These are phyloP conservation scores for Polymixis lichenea DNA, from an alignment of 2,888 invertebrate genomes.

Conservation along the genomic window DNA sequence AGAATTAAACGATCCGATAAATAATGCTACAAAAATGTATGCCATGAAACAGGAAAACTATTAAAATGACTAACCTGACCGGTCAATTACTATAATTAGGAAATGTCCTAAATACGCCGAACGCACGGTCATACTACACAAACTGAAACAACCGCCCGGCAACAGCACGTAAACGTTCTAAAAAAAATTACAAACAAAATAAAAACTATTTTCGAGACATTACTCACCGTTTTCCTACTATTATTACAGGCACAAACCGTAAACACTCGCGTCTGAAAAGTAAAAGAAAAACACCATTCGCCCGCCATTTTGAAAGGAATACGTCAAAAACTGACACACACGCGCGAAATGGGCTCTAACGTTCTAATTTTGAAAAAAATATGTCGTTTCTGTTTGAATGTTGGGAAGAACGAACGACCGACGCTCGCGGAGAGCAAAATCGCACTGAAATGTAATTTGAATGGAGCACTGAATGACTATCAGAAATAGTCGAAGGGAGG, in stretches of 20 bases:
- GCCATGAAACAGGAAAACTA: conserved; percentile 38
- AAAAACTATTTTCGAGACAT: conserved; percentile 64
- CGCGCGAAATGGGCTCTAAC: conserved; percentile 52
- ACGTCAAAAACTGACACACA: conserved; percentile 59
- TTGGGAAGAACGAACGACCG: conserved; percentile 38
- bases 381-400: conserved; percentile 29
- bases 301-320: conserved; percentile 64
- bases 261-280: conserved; percentile 41
- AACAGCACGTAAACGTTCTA: conserved; percentile 52
- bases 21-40: conserved; percentile 1
- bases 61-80: conserved; percentile 41
- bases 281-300: conserved; percentile 57
- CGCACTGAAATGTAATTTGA: conserved; percentile 77
- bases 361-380: conserved; percentile 59
- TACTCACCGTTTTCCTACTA: conserved; percentile 64
- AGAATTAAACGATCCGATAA: not conserved
- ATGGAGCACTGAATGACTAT: conserved; percentile 84
- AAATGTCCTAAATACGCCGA: conserved; percentile 44
- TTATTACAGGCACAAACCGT: conserved; percentile 55
- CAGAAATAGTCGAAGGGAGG: conserved; percentile 87
- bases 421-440: conserved; percentile 50
- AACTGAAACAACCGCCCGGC: conserved; percentile 43
- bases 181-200: conserved; percentile 66
- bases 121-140: conserved; percentile 31
- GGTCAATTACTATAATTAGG: conserved; percentile 58